These are phyloP conservation scores for Cerastis leucographa DNA, from an alignment of 2,888 invertebrate genomes.

Conservation along the genomic window DNA sequence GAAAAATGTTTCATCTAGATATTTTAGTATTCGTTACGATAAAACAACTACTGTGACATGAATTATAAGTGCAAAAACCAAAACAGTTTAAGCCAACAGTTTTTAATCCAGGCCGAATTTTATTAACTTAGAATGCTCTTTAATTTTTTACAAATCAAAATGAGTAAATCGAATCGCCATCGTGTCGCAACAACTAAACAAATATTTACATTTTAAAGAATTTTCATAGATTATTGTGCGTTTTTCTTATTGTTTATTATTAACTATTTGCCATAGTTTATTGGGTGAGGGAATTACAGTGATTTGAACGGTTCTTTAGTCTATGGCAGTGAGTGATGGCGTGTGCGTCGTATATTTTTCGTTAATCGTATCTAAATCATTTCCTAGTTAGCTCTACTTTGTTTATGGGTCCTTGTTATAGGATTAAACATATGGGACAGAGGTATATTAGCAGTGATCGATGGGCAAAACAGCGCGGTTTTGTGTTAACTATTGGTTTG, in stretches of 20 bases:
- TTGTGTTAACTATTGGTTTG: constrained; percentile 45
- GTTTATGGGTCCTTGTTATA: constrained; percentile 47
- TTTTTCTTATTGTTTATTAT: constrained; percentile 79
- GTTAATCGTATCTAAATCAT: constrained; percentile 65
- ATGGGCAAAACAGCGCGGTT: constrained; percentile 39
- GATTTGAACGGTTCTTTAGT: constrained; percentile 68
- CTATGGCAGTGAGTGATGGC: constrained; percentile 51
- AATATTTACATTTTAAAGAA: constrained; percentile 66
- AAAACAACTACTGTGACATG: not conserved
- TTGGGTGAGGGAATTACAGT: constrained; percentile 70
- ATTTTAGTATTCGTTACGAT: not conserved
- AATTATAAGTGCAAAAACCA: no score
- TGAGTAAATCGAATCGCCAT: constrained; percentile 42
- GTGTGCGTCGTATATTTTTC: constrained; percentile 48
- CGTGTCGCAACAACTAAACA: constrained; percentile 69
- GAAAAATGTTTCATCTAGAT: not conserved
- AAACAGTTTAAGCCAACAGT: no score
- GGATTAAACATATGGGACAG: constrained; percentile 58
- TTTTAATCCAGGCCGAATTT: not conserved
- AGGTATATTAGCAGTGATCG: constrained; percentile 56
- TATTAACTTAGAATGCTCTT: not conserved
- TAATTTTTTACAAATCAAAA: not conserved
- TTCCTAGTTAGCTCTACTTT: constrained; percentile 57
- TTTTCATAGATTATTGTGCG: constrained; percentile 75
- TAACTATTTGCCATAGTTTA: constrained; percentile 73